phyloP scores from a whole-genome alignment of 1,140 invertebrate genomes.

The roundworm (Caenorhabditis elegans) region DNA sequence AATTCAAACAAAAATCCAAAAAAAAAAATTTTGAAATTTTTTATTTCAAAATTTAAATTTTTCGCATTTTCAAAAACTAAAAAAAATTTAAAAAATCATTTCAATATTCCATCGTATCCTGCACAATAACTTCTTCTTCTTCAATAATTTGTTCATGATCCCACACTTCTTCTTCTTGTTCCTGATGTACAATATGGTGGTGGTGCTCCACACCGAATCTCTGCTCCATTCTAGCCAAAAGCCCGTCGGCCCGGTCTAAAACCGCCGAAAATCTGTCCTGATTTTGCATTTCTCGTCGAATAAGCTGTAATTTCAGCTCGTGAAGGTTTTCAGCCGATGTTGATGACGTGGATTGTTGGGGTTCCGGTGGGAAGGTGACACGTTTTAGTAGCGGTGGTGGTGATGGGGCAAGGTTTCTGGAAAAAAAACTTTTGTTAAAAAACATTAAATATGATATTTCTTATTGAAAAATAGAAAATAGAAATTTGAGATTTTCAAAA shows the following conservation, averaged over 20 bases:
- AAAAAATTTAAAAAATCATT: neutral
- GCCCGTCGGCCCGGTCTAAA: neutral
- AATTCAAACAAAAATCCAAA: neutral
- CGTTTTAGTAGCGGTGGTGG: neutral
- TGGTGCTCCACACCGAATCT: neutral
- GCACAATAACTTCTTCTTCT: no score
- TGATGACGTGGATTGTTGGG: no score
- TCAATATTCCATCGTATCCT: neutral
- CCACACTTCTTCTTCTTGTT: neutral
- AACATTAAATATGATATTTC: neutral
- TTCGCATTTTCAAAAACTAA: neutral
- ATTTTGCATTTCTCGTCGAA: neutral
- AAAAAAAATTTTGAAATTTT: neutral
- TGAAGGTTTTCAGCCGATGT: neutral
- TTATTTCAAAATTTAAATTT: neutral
- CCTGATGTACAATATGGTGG: neutral
- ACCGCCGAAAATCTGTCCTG: slow-evolving; percentile 8
- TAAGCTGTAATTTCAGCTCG: neutral
- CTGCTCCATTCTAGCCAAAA: neutral
- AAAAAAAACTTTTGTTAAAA: neutral
- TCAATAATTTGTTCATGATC: neutral
- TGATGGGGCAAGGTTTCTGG: neutral
- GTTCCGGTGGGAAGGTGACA: neutral
- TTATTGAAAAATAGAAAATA: no score
- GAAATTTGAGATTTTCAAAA: no score